Base-by-base conservation (phyloP, 2,113 vertebrate genomes). In the Mungos mungo region DNA sequence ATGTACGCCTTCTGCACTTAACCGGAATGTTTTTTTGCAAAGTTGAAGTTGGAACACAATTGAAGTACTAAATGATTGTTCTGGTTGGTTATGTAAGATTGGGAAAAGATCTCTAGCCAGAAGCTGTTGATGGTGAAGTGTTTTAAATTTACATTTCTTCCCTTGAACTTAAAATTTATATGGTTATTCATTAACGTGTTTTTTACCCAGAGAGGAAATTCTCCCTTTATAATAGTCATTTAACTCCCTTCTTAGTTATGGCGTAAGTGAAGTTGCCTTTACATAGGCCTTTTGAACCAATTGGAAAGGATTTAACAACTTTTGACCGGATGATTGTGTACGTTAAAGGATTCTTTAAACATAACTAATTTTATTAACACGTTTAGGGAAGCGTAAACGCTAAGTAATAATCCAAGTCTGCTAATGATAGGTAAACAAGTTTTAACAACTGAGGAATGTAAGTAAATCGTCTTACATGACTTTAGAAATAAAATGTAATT, bases 1-100 rank as follows among this genome's bases (percentile, higher is more conserved):
- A 1, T 35, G 10, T 52, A 15, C 89, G 25, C 10, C 60, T 95
- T 88, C 94, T 91, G 27, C 71, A 45, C 57, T 90, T 57, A 68
- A 57, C 8, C 52, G 23, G 14, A 69, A 68, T 79, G 47, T 90
- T 94, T 90, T 94, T 97, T 85, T 47, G 41, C 68, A 90, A 94
- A 93, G 54, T 68, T 12, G n/a, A 95, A 90, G 93, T 91, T 85
- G 88, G 88, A 77, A 83, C 57, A 60, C 57, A 74, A 25, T 94
- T 25, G 10, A 93, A 85, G 29, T 93, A 52, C 76, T 71, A 66
- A 41, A 1, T 66, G 33, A 79, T 83, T 92, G 1, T 95, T 97
- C 38, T 93, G 35, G n/a, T 87, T 97, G 41, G 14, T 97, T 95
- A 97, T 80, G 72, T 97, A 97, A 97, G 60, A 90, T 71, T 96